phyloP scores from a whole-genome alignment of 2,888 invertebrate genomes.

The Toxonevra muliebris region DNA sequence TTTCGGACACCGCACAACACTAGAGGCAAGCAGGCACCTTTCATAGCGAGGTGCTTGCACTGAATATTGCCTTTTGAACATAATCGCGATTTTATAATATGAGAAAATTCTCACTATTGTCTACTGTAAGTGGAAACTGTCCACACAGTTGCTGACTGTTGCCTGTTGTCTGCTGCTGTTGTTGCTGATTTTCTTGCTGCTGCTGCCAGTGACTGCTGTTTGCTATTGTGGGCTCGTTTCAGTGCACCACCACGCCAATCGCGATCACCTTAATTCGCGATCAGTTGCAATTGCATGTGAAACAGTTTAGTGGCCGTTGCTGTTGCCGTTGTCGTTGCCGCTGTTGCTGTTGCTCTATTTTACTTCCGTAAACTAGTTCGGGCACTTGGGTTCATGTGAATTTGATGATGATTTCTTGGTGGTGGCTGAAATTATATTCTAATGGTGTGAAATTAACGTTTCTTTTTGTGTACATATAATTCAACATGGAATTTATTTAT shows the following conservation, averaged over 20 bases:
- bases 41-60: slow-evolving; percentile 42
- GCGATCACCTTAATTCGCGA: too few species aligned
- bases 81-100: slow-evolving; percentile 65
- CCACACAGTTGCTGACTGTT: slow-evolving; percentile 21
- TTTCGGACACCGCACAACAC: slow-evolving; percentile 37
- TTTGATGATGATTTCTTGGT: too few species aligned
- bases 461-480: too few species aligned
- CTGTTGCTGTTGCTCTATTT: too few species aligned
- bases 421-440: too few species aligned
- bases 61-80: slow-evolving; percentile 46
- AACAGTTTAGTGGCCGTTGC: slow-evolving; percentile 10
- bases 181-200: background rate
- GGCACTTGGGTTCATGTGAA: too few species aligned
- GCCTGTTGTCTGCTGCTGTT: background rate
- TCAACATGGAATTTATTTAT: too few species aligned
- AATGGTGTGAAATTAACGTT: too few species aligned
- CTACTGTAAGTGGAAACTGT: slow-evolving; percentile 31
- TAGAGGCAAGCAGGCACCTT: slow-evolving; percentile 20
- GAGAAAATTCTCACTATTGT: slow-evolving; percentile 67
- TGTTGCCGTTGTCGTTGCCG: slow-evolving; percentile 8
- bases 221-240: slow-evolving; percentile 39
- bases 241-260: slow-evolving; percentile 15
- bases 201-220: slow-evolving; percentile 27
- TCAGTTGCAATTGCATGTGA: too few species aligned
- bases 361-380: too few species aligned